Base-by-base conservation (phyloP, 2,797 vertebrate species). In the Dipus sagitta region DNA sequence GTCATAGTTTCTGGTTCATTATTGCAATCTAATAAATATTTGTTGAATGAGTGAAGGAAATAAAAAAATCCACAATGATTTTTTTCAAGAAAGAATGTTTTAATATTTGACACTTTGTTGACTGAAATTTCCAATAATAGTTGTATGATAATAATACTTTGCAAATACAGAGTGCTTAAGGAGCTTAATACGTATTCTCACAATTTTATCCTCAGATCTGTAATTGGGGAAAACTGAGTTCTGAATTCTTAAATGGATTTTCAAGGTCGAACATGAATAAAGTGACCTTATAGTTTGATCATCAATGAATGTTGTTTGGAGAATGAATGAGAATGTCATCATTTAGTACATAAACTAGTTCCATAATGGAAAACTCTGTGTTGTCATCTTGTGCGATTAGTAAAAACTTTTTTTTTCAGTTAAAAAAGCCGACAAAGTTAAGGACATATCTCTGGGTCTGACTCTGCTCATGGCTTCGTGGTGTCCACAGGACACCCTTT, bases 51-150 rank as follows among this genome's bases (percentile, higher is more conserved):
- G 34, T 47, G 28, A 82, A 90, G 76, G 28, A 62, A 84, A 79
- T 67, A 47, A 75, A 91, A 2, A 13, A 3, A 12, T 58, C 12
- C 54, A 71, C 23, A 30, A 9, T 68, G 13, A 54, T 86, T 87
- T 83, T 86, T 87, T 38, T 32, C 87, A 85, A 94, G 75, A 81
- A 18, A 82, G 52, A 8, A 34, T 5, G 47, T 12, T 26, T 71
- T 79, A 86, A 64, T 80, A 71, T 82, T 82, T 89, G 76, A 91
- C 67, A 34, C 30, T 86, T 52, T 80, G 12, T 84, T 94, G 77
- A 82, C 12, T 88, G 71, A 84, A 38, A 18, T 83, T 92, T 88
- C 20, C 34, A 32, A 17, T 84, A 70, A 68, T 47, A 24, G 12
- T 72, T 65, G 60, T 65, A 65, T 86, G 68, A n/a, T 70, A 71